Base-by-base conservation (phyloP, 2,113 vertebrate species). In the Sapayoa aenigma region DNA sequence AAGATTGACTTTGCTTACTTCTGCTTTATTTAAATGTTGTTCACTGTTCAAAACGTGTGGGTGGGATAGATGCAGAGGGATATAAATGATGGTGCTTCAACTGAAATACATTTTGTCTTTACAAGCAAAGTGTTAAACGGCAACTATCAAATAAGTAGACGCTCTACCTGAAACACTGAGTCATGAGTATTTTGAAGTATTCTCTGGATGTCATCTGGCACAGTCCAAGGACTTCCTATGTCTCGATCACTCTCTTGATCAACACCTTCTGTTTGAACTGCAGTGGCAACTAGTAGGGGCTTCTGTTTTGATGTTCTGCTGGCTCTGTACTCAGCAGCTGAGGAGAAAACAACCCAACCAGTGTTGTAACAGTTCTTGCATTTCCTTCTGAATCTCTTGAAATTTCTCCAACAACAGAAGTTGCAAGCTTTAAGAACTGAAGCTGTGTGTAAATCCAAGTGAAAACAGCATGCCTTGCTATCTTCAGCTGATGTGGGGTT, bases 191-290 rank as follows among this genome's bases (percentile, higher is more conserved):
- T 90, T 3, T 89, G 83, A 50, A 98, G 97, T 73, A 98, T 93
- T 49, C 84, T 93, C 14, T 76, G 95, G 79, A 98, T 95, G 27
- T 97, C 96, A 21, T 96, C 94, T 59, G 98, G 97, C 6, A 98
- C 59, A 17, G 94, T 97, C 98, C 98, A 98, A 33, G 95, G 97
- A 60, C 98, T 98, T 90, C 96, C 58, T n/a, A 97, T 30, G 0
- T 97, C 96, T 83, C 94, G 83, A n/a, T 98, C 97, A 41, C 81
- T 17, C 7, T 97, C 93, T 47, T 83, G 62, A 33, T 95, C 96
- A 27, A 55, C 11, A 47, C 2, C 23, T 66, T 89, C 82, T 20
- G 85, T 49, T 12, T 87, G 93, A 84, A 95, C 77, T 31, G 46
- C 69, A n/a, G 66, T 25, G 23, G 73, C 9, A 41, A 55, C n/a